Percentiles rank a stretch among this genome's conserved stretches.
Conservation (phyloP, 2,113 vertebrate species). For the Caracal caracal region DNA sequence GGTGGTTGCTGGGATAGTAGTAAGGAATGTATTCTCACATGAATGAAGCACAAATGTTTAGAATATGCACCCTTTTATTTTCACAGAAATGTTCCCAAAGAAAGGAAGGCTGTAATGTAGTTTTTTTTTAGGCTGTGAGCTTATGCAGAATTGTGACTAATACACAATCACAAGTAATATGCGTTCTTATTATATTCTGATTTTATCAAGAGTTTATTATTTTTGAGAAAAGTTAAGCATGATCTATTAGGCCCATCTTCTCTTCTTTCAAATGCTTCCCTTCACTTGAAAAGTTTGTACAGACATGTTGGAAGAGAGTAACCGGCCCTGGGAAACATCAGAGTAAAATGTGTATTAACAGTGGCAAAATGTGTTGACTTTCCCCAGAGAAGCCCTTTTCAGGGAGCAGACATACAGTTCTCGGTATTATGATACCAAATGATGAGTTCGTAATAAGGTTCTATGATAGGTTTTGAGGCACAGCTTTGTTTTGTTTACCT, state of each 20-base stretch:
- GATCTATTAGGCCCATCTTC: background rate
- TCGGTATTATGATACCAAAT: background rate
- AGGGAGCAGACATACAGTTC: background rate
- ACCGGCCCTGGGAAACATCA: background rate
- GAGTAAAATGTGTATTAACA: background rate
- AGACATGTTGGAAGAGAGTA: background rate
- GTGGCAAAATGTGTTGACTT: background rate
- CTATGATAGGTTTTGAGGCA: background rate
- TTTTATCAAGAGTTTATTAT: background rate
- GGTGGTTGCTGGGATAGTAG: background rate
- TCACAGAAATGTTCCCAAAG: background rate
- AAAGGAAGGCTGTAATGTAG: background rate
- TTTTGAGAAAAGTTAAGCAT: background rate
- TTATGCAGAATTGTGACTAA: constrained; percentile 4
- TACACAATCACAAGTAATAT: constrained; percentile 4
- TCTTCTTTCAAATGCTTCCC: background rate
- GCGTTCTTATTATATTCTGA: constrained; percentile 33
- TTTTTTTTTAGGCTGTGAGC: background rate
- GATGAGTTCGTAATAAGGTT: background rate
- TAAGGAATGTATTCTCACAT: background rate
- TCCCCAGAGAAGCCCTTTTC: background rate
- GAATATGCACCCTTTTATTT: background rate
- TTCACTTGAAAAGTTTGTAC: background rate
- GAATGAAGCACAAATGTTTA: constrained; percentile 15
- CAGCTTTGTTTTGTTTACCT: background rate